Evolutionary conservation across 2,797 vertebrate genomes (phyloP).

Genomic region (Catharus ustulatus): DNA sequence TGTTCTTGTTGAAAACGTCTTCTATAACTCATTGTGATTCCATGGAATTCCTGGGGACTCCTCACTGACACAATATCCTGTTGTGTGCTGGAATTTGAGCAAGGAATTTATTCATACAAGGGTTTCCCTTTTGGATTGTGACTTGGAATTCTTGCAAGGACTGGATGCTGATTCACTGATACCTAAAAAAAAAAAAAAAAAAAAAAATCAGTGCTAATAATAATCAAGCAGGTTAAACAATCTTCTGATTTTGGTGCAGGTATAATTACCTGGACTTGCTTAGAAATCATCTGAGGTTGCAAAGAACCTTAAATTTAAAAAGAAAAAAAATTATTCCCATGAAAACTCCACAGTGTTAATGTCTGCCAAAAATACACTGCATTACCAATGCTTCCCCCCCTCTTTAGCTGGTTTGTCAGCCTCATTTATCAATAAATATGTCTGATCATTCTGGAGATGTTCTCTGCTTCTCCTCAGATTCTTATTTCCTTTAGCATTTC

Average conservation of each 20-base stretch:
- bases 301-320: background rate
- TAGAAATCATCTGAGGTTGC: background rate
- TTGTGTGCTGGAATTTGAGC: background rate
- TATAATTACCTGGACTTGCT: background rate
- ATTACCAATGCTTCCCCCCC: background rate
- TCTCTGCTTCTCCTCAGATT: background rate
- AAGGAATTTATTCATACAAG: background rate
- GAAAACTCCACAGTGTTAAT: background rate
- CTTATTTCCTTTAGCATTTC: background rate
- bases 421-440: conserved; percentile 5
- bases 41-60: background rate
- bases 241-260: background rate
- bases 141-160: background rate
- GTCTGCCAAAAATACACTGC: background rate
- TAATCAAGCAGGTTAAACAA: background rate
- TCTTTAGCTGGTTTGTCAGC: background rate
- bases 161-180: background rate
- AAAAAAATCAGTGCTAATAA: background rate
- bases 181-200: background rate
- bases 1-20: background rate
- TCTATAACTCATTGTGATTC: background rate
- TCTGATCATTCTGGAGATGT: background rate
- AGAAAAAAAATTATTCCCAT: background rate
- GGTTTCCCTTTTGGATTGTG: background rate
- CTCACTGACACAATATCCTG: background rate